Evolutionary conservation across 2,797 vertebrate species (phyloP).

Genomic region (Moxostoma hubbsi): DNA sequence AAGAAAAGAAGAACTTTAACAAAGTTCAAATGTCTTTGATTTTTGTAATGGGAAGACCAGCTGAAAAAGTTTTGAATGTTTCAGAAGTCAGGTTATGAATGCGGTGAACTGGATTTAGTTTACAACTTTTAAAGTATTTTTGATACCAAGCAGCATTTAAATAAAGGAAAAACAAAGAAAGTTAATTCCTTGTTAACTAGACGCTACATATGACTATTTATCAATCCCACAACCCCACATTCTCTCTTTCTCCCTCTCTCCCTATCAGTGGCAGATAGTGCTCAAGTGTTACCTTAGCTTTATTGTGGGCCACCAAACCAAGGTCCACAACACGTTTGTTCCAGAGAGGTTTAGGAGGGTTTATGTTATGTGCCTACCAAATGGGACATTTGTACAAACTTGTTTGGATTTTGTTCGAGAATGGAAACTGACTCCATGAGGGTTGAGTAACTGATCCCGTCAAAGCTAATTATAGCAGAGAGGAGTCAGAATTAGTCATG

Average conservation of each 20-base stretch:
- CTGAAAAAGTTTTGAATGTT: constrained; percentile 10
- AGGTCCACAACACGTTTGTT: too few species aligned
- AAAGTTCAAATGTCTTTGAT: not conserved
- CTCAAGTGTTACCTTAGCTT: too few species aligned
- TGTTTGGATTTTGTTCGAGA: too few species aligned
- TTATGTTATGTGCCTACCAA: too few species aligned
- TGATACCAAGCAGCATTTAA: not conserved
- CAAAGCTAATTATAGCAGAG: constrained; percentile 62
- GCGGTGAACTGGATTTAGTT: not conserved
- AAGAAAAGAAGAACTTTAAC: constrained; percentile 79
- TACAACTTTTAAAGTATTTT: not conserved
- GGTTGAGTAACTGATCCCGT: constrained; percentile 53
- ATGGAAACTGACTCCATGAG: too few species aligned
- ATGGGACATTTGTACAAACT: too few species aligned
- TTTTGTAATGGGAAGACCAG: constrained; percentile 20
- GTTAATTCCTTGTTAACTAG: too few species aligned
- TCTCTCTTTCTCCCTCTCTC: too few species aligned
- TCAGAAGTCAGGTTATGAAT: not conserved
- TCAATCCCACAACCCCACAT: not conserved
- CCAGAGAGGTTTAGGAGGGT: too few species aligned
- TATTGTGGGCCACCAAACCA: too few species aligned
- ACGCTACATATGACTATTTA: not conserved
- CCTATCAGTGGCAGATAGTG: too few species aligned
- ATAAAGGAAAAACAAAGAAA: not conserved
- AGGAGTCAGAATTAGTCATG: constrained; percentile 2